Evolutionary conservation across 2,113 vertebrate genomes (phyloP), one percentile per base, ranked within the genome.

Genomic region (Vireo altiloquus): DNA sequence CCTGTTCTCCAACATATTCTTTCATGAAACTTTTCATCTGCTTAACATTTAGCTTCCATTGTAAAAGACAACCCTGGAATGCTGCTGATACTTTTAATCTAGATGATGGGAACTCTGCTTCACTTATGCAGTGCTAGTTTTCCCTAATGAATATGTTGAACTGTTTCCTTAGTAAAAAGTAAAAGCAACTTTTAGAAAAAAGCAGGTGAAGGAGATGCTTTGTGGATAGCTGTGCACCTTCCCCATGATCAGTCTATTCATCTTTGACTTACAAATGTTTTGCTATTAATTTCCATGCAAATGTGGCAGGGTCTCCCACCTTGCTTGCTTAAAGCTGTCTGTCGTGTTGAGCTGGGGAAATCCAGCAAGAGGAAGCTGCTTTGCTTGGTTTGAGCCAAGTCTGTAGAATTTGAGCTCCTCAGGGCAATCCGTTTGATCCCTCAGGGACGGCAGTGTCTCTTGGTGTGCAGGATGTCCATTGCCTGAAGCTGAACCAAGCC

Each of bases 11-110:
- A 53, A 20, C 4, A 2, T 49, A 46, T 40, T 88, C 82, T 87
- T 90, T 80, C 56, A 52, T 77, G 59, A 94, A 95, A 84, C 59
- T 74, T 89, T 65, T 95, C 63, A 69, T 89, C 79, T 93, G 59
- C 69, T 88, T 77, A 89, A 80, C 61, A 61, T 89, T 91, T 89
- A 85, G 65, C 27, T 31, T 59, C 40, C 33, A 33, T 72, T 75
- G 64, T 44, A 40, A 82, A 91, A 90, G 76, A 40, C 68, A 46
- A 1, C 1, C 15, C 31, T 74, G 77, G 88, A 92, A 89, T 54
- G 23, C 24, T 93, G 79, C 60, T 57, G 74, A 61, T 81, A 64
- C 16, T 6, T 60, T 60, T 60, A 76, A 66, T 88, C 76, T 86
- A 53, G 64, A 64, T 40, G 37, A 27, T 49, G 72, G 54, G 78